These are phyloP conservation scores for Nomada goodeniana DNA, from an alignment of 2,888 invertebrate species.

Conservation along the genomic window DNA sequence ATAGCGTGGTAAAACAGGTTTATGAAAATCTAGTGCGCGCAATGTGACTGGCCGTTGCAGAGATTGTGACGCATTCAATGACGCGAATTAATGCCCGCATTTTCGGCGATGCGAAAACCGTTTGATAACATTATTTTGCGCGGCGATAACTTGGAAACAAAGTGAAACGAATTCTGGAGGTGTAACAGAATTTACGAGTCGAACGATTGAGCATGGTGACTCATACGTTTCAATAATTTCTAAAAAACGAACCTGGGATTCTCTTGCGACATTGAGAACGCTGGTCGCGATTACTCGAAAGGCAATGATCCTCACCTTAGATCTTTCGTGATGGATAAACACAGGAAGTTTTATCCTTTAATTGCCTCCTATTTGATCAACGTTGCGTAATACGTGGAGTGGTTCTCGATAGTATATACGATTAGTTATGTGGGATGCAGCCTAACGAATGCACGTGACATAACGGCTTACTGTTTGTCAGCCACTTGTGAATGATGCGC, in stretches of 20 bases:
- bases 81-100: background rate
- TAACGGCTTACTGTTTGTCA: slow-evolving; percentile 45
- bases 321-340: slow-evolving; percentile 38
- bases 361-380: slow-evolving; percentile 43
- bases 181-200: background rate
- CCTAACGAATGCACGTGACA: slow-evolving; percentile 59
- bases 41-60: background rate
- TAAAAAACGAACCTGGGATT: slow-evolving; percentile 13
- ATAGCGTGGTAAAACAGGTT: slow-evolving; percentile 10
- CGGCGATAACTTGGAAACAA: background rate
- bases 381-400: slow-evolving; percentile 52
- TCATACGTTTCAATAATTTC: background rate
- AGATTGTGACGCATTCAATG: background rate
- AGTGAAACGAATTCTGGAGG: background rate
- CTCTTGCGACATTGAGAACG: background rate
- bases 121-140: background rate
- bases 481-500: slow-evolving; percentile 30
- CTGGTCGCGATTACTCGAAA: slow-evolving; percentile 10
- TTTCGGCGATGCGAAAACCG: background rate
- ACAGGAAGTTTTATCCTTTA: slow-evolving; percentile 55
- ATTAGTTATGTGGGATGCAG: slow-evolving; percentile 54
- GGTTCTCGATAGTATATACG: slow-evolving; percentile 32
- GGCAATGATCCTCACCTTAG: slow-evolving; percentile 34
- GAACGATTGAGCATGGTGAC: background rate
- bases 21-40: background rate